Percentiles rank a stretch among this genome's conserved stretches.
Conservation (phyloP, 2,113 vertebrate species). For the Oceanodroma tethys region DNA sequence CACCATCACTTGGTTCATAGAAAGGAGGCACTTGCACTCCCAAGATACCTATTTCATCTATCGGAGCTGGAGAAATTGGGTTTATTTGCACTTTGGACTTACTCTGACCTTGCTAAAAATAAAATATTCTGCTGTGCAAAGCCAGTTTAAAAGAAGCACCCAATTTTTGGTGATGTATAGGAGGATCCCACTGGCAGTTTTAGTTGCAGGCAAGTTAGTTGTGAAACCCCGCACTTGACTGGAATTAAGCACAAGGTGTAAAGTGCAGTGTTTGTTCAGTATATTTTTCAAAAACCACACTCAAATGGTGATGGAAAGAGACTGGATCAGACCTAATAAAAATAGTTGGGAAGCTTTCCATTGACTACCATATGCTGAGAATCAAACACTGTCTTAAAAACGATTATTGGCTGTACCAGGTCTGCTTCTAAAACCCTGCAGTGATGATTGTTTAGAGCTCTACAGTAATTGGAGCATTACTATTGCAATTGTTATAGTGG, state of each 20-base stretch:
- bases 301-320: neutral
- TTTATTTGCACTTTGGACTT: neutral
- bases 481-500: neutral
- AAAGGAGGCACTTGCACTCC: neutral
- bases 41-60: neutral
- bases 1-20: neutral
- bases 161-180: neutral
- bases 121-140: neutral
- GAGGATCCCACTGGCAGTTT: neutral
- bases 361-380: neutral
- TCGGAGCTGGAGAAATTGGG: neutral
- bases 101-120: neutral
- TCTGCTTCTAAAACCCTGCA: neutral
- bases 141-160: neutral
- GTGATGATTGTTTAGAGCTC: neutral
- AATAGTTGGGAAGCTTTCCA: neutral
- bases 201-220: neutral
- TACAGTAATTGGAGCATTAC: neutral
- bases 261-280: neutral
- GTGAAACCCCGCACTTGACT: neutral
- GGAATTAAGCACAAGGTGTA: neutral
- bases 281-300: neutral
- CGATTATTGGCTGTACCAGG: neutral
- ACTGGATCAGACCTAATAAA: neutral
- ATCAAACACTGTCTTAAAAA: neutral